Evolutionary conservation across 2,888 invertebrate genomes (phyloP).

Genomic region (Flabesymbios commensalis): DNA sequence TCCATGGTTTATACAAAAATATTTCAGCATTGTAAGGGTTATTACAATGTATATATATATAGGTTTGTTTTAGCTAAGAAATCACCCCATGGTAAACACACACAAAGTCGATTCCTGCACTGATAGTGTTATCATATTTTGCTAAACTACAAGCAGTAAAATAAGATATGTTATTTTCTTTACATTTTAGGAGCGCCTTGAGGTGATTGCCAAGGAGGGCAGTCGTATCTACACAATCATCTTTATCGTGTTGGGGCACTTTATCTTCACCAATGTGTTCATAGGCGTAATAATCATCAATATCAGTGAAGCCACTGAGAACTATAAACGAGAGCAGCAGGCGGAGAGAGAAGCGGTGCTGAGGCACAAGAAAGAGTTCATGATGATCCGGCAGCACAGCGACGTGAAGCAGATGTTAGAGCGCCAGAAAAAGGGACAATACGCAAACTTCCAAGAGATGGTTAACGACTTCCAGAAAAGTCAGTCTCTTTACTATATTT

Average conservation of each 20-base stretch:
- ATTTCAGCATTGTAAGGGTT: too few species aligned
- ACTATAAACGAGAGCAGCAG: constrained; percentile 27
- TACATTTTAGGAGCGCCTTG: too few species aligned
- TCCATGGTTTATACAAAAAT: too few species aligned
- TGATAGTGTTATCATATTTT: too few species aligned
- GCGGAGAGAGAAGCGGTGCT: constrained; percentile 29
- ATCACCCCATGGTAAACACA: too few species aligned
- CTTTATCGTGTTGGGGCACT: constrained; percentile 41
- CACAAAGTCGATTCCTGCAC: too few species aligned
- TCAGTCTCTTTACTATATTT: too few species aligned
- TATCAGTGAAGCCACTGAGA: constrained; percentile 39
- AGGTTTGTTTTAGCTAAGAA: too few species aligned
- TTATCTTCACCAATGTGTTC: constrained; percentile 42
- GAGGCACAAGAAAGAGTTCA: constrained; percentile 37
- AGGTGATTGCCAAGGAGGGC: too few species aligned
- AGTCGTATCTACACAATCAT: constrained; percentile 34
- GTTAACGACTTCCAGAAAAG: constrained; percentile 34
- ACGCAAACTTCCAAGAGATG: constrained; percentile 37
- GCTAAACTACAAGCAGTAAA: too few species aligned
- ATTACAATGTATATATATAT: too few species aligned
- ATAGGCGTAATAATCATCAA: constrained; percentile 43
- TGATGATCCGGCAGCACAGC: constrained; percentile 36
- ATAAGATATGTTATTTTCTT: too few species aligned
- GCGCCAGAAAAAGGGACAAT: constrained; percentile 31
- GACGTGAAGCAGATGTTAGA: constrained; percentile 36